A percentile compares a stretch with the other conserved stretches of the same genome.
These are phyloP conservation scores for Drepana falcataria DNA, from an alignment of 2,888 invertebrate species.

Conservation along the genomic window DNA sequence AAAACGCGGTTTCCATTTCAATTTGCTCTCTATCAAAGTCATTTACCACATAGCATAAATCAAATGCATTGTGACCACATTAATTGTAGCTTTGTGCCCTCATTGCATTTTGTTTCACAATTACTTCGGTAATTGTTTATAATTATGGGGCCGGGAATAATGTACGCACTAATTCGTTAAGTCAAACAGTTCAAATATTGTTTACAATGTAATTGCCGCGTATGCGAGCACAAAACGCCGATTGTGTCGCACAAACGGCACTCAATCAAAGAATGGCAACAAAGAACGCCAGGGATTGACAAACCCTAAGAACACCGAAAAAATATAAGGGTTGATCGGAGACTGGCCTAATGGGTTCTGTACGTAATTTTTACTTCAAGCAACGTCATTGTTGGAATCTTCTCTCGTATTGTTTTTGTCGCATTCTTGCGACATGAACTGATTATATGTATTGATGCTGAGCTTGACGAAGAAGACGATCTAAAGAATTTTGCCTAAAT, in stretches of 20 bases:
- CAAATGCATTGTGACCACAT: not conserved
- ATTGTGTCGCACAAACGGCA: constrained; percentile 16
- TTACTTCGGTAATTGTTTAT: not conserved
- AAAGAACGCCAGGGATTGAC: constrained; percentile 17
- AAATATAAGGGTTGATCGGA: not conserved
- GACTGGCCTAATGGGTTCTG: not conserved
- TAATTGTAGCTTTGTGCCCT: not conserved
- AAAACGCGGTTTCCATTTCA: not conserved
- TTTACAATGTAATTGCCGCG: not conserved
- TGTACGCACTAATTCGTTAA: not conserved
- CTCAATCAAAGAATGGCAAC: constrained; percentile 24
- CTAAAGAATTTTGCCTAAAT: too few species aligned
- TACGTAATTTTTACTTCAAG: not conserved
- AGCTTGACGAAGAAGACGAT: too few species aligned
- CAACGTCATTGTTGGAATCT: too few species aligned
- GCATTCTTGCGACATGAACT: too few species aligned
- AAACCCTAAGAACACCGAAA: constrained; percentile 2
- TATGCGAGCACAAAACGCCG: not conserved
- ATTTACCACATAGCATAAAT: not conserved
- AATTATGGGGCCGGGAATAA: not conserved
- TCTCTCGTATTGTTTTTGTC: too few species aligned
- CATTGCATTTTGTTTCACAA: not conserved
- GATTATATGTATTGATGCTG: too few species aligned
- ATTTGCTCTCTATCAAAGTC: not conserved
- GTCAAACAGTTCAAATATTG: not conserved